phyloP scores from a whole-genome alignment of 2,113 vertebrate species.

The Sarotherodon lohbergeri region DNA sequence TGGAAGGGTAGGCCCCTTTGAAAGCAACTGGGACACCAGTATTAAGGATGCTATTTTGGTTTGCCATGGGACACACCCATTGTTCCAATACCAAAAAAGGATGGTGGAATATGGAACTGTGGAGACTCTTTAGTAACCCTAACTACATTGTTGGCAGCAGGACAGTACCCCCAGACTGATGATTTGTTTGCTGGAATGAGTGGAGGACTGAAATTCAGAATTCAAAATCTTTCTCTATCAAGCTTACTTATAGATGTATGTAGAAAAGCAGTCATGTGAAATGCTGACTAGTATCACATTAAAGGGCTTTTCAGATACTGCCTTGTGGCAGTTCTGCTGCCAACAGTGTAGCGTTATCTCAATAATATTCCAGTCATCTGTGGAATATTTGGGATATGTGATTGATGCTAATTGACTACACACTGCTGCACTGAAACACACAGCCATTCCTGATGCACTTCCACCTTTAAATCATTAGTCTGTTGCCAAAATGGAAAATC shows the following conservation, averaged over 20 bases:
- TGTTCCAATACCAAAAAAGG: neutral
- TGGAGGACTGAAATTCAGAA: neutral
- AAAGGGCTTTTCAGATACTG: neutral
- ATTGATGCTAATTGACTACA: neutral
- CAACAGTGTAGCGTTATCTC: neutral
- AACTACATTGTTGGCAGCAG: neutral
- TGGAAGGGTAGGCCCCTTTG: neutral
- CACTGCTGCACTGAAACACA: neutral
- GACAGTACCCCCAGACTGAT: neutral
- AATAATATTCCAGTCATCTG: neutral
- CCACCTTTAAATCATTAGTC: neutral
- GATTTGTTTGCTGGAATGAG: neutral
- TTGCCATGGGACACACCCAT: neutral
- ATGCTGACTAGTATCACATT: neutral
- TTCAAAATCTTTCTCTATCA: neutral
- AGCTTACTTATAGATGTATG: neutral
- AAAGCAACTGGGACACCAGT: neutral
- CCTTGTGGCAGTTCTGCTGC: neutral
- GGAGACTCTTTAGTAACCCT: neutral
- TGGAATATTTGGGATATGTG: neutral
- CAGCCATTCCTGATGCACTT: neutral
- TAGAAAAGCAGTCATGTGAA: neutral
- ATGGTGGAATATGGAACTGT: neutral
- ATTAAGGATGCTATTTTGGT: neutral
- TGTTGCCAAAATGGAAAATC: neutral